Evolutionary conservation across 2,113 vertebrate species (phyloP).

Genomic region (Eira barbara): DNA sequence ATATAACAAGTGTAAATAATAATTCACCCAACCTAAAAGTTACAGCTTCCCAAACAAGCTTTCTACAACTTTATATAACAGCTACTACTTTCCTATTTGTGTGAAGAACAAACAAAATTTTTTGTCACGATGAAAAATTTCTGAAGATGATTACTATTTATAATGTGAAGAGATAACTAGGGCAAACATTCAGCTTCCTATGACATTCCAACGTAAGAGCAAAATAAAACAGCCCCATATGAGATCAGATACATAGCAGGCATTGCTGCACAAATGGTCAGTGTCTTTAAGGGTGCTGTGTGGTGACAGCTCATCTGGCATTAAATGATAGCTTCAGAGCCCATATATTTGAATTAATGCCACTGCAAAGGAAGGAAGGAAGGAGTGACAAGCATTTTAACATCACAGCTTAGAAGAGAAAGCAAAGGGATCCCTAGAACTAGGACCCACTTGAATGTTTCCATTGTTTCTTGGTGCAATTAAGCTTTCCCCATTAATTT

Average conservation of each 20-base stretch:
- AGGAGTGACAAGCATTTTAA: neutral
- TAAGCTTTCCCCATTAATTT: conserved; percentile 7
- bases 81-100: neutral
- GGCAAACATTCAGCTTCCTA: neutral
- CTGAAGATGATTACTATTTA: conserved; percentile 35
- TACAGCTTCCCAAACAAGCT: conserved; percentile 12
- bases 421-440: neutral
- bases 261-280: neutral
- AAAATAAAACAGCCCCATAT: conserved; percentile 27
- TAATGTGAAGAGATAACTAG: conserved; percentile 26
- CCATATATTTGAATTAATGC: neutral
- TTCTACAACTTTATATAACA: conserved; percentile 29
- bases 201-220: neutral
- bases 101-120: conserved; percentile 42
- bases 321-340: neutral
- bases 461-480: conserved; percentile 5
- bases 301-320: neutral
- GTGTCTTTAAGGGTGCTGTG: neutral
- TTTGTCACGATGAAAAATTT: neutral
- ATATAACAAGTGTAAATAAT: neutral
- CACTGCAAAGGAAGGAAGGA: neutral
- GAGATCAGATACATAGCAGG: neutral
- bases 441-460: conserved; percentile 3
- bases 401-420: conserved; percentile 22
- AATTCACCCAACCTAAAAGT: conserved; percentile 9